Base-by-base conservation (phyloP, 2,888 invertebrate genomes). In the Ptychoptera albimana region DNA sequence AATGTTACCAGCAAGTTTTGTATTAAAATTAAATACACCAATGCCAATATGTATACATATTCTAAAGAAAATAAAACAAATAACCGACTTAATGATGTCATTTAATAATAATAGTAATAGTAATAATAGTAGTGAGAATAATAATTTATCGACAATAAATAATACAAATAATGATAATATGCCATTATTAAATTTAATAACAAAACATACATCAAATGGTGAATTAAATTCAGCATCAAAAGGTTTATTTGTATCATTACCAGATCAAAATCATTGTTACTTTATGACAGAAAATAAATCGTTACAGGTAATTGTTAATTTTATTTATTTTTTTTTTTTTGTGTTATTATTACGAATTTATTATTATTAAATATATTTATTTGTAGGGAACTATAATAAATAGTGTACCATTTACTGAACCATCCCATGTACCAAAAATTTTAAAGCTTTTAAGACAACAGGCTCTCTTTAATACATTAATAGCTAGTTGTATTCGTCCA, bases 221-320 rank as follows among this genome's bases (percentile, higher is more conserved):
- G 74, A 79, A 52, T 70, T 82, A 55, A 75, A 80, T 55, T 79
- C 78, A 55, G 75, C 77, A 44, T 78, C 79, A 55, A 84, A 80
- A 57, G 89, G 88, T 45, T 69, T 92, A 12, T 88, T 83, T 72
- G 91, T 93, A 59, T 83, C 81, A 46, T 68, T 96, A 39, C 89
- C 93, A 0, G 93, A 92, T 60, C 93, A 94, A 61, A 82, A 80
- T 46, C 94, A 96, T 60, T 89, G 91, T 59, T 96, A 92, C 64
- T 91, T 88, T 64, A 75, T 94, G 68, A 89, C 89, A 23, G 86
- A 88, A 60, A 79, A 80, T 49, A 76, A 76, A 49, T 75, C 73
- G 29, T 67, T 86, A 64, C 77, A 81, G 50, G 91, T 87, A 7
- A 75, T n/a, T n/a, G n/a, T n/a, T n/a, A n/a, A n/a, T n/a, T n/a